Evolutionary conservation across 2,888 invertebrate species (phyloP), one percentile per base, ranked within the genome.

Genomic region (Agriopis leucophaearia): DNA sequence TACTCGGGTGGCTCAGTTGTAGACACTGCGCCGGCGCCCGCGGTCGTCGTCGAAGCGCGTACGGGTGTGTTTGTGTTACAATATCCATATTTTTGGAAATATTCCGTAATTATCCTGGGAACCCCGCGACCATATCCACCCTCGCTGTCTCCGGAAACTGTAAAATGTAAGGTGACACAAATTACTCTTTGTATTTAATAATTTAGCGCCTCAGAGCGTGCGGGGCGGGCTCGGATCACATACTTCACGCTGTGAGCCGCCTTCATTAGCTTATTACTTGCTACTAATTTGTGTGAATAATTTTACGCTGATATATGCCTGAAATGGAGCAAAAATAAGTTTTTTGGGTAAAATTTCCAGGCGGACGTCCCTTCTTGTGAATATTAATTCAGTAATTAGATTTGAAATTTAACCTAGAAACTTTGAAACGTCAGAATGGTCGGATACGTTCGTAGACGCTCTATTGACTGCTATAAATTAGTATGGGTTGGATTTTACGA

Each of bases 151-250:
- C 63, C 77, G 81, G 83, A 82, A 80, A 81, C 82, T 77, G 80
- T 82, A 83, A 82, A 83, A 82, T 78, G 80, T 82, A 81, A 83
- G 81, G 82, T 83, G 85, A 81, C 83, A 76, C 84, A 83, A 83
- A 85, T 85, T 83, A 82, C 85, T 78, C 78, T 77, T 81, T 78
- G 81, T 85, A 80, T 85, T 85, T 83, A 81, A 83, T 85, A 81
- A 85, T 82, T 80, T 76, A 81, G 76, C 76, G 75, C 72, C 77
- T 72, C 73, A 47, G 72, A 60, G 69, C 71, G 66, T 57, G 66
- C 69, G 59, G 44, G 38, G 66, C 69, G 59, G 44, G 38, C 56
- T 54, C 10, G 57, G 67, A 64, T 68, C 52, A 55, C 70, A 47
- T 74, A 68, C 73, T 72, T 73, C 66, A 69, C 36, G 65, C 40